Base-by-base conservation (phyloP, 2,888 invertebrate genomes). In the Eledone cirrhosa region DNA sequence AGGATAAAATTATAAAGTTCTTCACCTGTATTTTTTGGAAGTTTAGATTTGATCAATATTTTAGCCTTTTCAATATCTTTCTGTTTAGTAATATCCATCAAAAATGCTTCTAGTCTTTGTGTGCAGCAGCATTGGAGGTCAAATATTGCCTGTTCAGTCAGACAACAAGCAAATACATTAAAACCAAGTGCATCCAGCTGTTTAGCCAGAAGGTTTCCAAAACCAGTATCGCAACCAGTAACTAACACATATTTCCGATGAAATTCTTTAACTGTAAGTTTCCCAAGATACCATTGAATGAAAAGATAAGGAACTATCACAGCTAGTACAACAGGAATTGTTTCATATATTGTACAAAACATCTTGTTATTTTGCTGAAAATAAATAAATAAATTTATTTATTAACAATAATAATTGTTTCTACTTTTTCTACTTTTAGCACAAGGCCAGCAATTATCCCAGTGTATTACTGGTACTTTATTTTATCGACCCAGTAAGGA, bases 151-250 rank as follows among this genome's bases (percentile, higher is more conserved):
- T 78, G 78, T 22, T 84, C 77, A 0, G 84, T 84, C 24, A 86
- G 72, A 75, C 86, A 86, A 1, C 82, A 83, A 8, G 87, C 86
- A 78, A 85, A 86, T 13, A 86, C 86, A 48, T 81, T 80, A 63
- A 86, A 84, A 5, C 85, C 85, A 47, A 84, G 75, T 8, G 63
- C 41, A 78, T 86, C 86, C 59, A 87, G 80, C 13, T 82, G 80
- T 77, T 85, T 83, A 11, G 86, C 83, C 14, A 87, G 82, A 65
- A 82, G 72, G 31, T 84, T 80, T 33, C 87, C 88, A 74, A 88
- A 87, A 4, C 88, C 87, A 0, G 85, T 77, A 80, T 88, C 88
- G 80, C 88, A 87, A 19, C 88, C 88, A 19, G 87, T 88, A 22
- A 88, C 83, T 13, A 87, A 79, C 14, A 87, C 86, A 79, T 86